Evolutionary conservation across 1,140 invertebrate genomes (phyloP).

Genomic region (Thaumatotibia leucotreta): DNA sequence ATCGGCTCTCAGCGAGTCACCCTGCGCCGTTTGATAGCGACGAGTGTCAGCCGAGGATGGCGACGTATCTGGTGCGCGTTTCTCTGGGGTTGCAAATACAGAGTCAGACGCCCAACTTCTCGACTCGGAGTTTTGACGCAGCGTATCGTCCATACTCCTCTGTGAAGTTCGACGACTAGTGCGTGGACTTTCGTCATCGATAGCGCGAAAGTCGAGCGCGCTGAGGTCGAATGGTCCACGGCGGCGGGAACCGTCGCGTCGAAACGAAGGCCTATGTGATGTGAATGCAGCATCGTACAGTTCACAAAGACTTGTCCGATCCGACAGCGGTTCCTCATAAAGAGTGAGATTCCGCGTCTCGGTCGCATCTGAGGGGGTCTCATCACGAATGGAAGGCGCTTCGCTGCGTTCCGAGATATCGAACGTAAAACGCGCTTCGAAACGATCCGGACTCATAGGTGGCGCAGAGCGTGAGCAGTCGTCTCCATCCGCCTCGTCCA

Average conservation of each 20-base stretch:
- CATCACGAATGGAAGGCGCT: conserved; percentile 68
- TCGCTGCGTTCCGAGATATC: conserved; percentile 72
- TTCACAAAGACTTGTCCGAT: conserved; percentile 73
- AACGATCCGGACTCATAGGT: conserved; percentile 68
- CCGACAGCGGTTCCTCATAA: conserved; percentile 73
- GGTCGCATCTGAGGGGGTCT: conserved; percentile 72
- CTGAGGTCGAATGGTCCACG: conserved; percentile 64
- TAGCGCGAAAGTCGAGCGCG: conserved; percentile 69
- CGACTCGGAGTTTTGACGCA: conserved; percentile 67
- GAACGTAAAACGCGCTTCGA: conserved; percentile 70
- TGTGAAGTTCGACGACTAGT: conserved; percentile 64
- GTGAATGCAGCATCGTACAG: conserved; percentile 72
- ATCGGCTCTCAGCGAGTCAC: conserved; percentile 48
- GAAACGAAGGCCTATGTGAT: conserved; percentile 67
- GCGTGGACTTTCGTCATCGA: conserved; percentile 72
- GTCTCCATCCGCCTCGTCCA: conserved; percentile 37
- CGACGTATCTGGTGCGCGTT: conserved; percentile 40
- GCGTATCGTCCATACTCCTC: conserved; percentile 62
- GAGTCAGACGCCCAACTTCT: conserved; percentile 74
- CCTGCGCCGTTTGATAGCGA: conserved; percentile 35
- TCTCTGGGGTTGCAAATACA: conserved; percentile 67
- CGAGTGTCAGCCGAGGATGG: conserved; percentile 56
- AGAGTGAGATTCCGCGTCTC: conserved; percentile 73
- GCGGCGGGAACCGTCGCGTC: conserved; percentile 53
- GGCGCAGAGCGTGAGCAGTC: conserved; percentile 70